These are phyloP conservation scores for Columba janthina DNA, from an alignment of 2,113 vertebrate species.

Conservation along the genomic window DNA sequence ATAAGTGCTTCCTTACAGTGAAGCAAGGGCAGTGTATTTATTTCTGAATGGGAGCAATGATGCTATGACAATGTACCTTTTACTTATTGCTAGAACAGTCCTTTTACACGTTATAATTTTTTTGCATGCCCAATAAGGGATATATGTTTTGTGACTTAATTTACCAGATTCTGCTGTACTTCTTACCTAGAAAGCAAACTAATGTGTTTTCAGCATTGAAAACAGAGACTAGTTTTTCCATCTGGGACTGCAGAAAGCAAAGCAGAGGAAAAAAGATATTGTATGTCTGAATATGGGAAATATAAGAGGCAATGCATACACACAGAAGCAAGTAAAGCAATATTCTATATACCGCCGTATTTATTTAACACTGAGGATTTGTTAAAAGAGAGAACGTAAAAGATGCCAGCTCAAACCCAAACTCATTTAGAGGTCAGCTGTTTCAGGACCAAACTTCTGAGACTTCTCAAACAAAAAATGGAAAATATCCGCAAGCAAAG, in stretches of 20 bases:
- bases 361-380: neutral
- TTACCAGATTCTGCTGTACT: neutral
- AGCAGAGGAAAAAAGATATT: neutral
- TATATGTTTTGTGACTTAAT: neutral
- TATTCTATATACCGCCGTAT: neutral
- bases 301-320: neutral
- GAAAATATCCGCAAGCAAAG: neutral
- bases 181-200: neutral
- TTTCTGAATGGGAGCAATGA: neutral
- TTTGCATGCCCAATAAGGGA: neutral
- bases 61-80: neutral
- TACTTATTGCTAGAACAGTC: neutral
- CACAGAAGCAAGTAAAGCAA: neutral
- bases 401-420: neutral
- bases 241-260: neutral
- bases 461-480: neutral
- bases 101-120: neutral
- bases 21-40: neutral
- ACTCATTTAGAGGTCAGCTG: neutral
- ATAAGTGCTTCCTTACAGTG: neutral
- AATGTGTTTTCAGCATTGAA: neutral
- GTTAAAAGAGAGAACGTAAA: neutral
- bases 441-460: neutral
- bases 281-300: neutral
- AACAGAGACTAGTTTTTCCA: neutral